phyloP scores from a whole-genome alignment of 2,888 invertebrate species.

The Apamea crenata region DNA sequence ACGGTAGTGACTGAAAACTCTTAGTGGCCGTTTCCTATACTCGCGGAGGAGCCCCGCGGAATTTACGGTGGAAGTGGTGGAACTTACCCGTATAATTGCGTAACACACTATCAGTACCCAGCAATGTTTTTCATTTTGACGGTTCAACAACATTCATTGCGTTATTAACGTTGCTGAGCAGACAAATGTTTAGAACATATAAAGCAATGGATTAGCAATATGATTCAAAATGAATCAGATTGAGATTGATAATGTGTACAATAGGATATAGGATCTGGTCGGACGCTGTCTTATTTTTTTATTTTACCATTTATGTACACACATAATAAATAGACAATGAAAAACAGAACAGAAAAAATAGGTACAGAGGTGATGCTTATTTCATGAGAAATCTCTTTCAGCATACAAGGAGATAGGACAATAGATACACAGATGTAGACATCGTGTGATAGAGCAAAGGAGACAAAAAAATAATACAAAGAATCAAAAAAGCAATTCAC shows the following conservation, averaged over 20 bases:
- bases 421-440: too few species aligned
- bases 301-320: too few species aligned
- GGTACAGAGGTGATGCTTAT: too few species aligned
- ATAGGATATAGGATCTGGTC: neutral
- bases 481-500: too few species aligned
- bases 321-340: too few species aligned
- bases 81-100: neutral
- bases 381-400: too few species aligned
- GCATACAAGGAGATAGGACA: too few species aligned
- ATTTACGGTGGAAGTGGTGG: neutral
- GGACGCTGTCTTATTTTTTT: neutral
- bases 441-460: too few species aligned
- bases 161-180: neutral
- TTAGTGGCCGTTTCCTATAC: neutral
- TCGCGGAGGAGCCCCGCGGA: neutral
- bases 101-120: neutral
- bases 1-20: neutral
- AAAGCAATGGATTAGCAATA: neutral
- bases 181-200: neutral
- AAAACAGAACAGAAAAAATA: too few species aligned
- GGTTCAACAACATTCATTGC: neutral
- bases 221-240: neutral
- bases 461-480: too few species aligned
- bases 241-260: neutral
- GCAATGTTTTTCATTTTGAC: neutral